These are phyloP conservation scores for Platysternon megacephalum DNA, from an alignment of 2,113 vertebrate species.

Conservation along the genomic window DNA sequence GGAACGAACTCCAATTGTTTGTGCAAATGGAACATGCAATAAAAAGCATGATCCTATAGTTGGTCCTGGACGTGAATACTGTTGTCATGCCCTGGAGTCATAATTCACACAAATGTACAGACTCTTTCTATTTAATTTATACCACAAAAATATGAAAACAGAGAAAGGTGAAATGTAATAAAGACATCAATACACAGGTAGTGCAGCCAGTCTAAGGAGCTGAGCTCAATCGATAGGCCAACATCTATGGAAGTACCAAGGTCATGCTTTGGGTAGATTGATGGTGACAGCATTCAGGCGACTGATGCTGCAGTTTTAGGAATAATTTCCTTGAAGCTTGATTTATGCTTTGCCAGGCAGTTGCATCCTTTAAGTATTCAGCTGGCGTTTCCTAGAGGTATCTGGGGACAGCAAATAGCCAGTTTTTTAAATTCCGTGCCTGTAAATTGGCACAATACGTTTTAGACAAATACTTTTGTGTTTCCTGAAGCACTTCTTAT, in stretches of 20 bases:
- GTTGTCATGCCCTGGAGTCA: not conserved
- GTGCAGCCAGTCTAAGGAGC: not conserved
- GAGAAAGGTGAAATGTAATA: not conserved
- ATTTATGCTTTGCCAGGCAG: not conserved
- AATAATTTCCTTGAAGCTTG: not conserved
- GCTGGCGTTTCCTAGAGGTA: not conserved
- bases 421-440: not conserved
- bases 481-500: not conserved
- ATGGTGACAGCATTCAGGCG: not conserved
- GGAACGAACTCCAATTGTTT: not conserved
- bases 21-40: not conserved
- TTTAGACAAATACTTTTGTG: not conserved
- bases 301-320: not conserved
- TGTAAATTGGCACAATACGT: not conserved
- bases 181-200: not conserved
- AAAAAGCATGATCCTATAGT: not conserved
- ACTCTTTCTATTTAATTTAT: not conserved
- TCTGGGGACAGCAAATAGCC: not conserved
- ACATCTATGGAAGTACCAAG: not conserved
- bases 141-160: not conserved
- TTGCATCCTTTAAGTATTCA: not conserved
- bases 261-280: not conserved
- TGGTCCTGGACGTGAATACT: not conserved
- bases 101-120: not conserved
- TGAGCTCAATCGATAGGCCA: not conserved